A percentile compares a stretch with the other conserved stretches of the same genome.
Conservation (phyloP, 2,888 invertebrate species). For the Agriotes lineatus region DNA sequence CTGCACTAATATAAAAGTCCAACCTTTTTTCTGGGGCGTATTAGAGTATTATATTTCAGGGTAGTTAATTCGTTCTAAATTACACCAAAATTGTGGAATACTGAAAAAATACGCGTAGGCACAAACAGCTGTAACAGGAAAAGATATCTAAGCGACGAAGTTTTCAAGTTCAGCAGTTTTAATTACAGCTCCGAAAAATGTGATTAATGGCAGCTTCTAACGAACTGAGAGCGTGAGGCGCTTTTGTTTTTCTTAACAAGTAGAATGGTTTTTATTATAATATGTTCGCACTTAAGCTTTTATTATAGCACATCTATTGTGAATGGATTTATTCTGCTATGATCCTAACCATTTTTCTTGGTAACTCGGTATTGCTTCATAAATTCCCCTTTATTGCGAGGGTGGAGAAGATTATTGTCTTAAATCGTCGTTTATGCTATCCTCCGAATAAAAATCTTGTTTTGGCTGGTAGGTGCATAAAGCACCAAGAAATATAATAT, state of each 20-base stretch:
- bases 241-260: background rate
- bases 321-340: slow-evolving; percentile 19
- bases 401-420: background rate
- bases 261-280: background rate
- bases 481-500: no score
- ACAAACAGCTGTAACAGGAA: no score
- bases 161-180: background rate
- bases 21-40: no score
- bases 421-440: background rate
- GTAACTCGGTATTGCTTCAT: background rate
- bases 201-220: slow-evolving; percentile 9
- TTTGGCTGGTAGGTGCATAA: no score
- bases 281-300: slow-evolving; percentile 13
- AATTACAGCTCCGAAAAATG: background rate
- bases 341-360: slow-evolving; percentile 7
- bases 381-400: slow-evolving; percentile 8
- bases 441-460: no score
- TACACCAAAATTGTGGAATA: no score
- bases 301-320: slow-evolving; percentile 15
- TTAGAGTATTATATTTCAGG: no score
- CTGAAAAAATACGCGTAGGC: no score
- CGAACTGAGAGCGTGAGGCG: background rate
- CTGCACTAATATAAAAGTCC: no score
- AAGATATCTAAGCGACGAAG: no score
- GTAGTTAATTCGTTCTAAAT: no score